Conservation (phyloP, 2,797 vertebrate species). For the Betta splendens region DNA sequence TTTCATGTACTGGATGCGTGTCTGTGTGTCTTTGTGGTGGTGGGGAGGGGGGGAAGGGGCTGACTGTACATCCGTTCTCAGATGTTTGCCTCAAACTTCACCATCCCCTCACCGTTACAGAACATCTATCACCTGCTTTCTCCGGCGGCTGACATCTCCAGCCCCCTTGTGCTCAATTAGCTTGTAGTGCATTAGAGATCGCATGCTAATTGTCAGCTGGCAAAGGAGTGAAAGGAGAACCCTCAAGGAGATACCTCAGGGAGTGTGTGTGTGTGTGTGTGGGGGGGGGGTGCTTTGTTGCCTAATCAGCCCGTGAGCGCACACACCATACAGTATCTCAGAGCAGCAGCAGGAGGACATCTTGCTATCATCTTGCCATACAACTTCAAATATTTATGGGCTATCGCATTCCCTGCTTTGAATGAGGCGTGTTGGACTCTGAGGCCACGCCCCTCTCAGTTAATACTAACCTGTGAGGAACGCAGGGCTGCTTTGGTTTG, state of each 20-base stretch:
- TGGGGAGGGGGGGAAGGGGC: too few species aligned
- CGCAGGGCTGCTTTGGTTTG: constrained; percentile 7
- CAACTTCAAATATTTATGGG: constrained; percentile 76
- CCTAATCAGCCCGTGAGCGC: constrained; percentile 55
- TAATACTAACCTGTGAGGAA: background rate
- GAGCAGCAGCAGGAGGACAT: constrained; percentile 52
- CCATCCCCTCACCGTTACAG: constrained; percentile 8
- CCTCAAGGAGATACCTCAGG: constrained; percentile 70
- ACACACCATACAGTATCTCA: constrained; percentile 41
- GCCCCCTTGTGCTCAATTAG: constrained; percentile 78
- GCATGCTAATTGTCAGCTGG: constrained; percentile 78
- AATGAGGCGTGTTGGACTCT: constrained; percentile 54
- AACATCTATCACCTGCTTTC: constrained; percentile 40
- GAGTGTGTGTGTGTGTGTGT: constrained; percentile 49
- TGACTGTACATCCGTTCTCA: constrained; percentile 10
- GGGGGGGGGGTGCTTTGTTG: constrained; percentile 52
- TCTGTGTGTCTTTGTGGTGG: too few species aligned
- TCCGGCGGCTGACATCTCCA: constrained; percentile 74
- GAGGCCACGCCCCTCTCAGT: constrained; percentile 12
- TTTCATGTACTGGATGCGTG: too few species aligned
- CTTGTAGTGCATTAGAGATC: constrained; percentile 70
- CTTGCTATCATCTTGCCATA: constrained; percentile 52
- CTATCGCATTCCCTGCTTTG: constrained; percentile 69
- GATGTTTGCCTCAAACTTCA: constrained; percentile 22
- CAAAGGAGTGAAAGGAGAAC: constrained; percentile 64